Evolutionary conservation across 2,113 vertebrate genomes (phyloP).

Genomic region (Trematomus loennbergii): DNA sequence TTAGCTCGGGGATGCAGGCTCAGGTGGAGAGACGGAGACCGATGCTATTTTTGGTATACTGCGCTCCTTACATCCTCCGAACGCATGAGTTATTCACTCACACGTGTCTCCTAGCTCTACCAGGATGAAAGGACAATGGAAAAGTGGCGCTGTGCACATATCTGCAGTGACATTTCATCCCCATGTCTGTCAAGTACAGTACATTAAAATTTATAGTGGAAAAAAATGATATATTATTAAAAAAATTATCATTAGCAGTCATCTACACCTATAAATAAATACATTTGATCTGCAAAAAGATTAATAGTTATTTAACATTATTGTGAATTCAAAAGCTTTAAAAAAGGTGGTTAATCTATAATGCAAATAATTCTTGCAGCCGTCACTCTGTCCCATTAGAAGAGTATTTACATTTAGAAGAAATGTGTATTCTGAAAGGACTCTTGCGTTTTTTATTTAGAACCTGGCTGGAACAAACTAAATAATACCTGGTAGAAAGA

Average conservation of each 20-base stretch:
- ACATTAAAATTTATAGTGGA: neutral
- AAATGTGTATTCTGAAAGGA: too few species aligned
- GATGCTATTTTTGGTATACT: slow-evolving; percentile 71
- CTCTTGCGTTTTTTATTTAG: neutral
- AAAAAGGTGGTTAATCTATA: neutral
- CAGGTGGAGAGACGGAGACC: slow-evolving; percentile 68
- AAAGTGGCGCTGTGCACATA: slow-evolving; percentile 12
- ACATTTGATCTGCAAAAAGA: neutral
- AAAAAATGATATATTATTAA: neutral
- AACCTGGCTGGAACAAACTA: neutral
- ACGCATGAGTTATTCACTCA: slow-evolving; percentile 66
- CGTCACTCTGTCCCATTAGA: too few species aligned
- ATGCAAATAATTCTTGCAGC: neutral
- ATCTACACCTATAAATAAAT: too few species aligned
- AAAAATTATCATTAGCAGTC: neutral
- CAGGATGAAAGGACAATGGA: slow-evolving; percentile 46
- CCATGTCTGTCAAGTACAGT: neutral
- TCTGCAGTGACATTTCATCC: slow-evolving; percentile 8
- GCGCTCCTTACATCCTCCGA: slow-evolving; percentile 52
- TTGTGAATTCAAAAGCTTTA: too few species aligned
- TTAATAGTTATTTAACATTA: neutral
- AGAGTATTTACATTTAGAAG: too few species aligned
- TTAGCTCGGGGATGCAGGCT: slow-evolving; percentile 71
- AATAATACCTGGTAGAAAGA: neutral
- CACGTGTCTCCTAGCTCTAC: slow-evolving; percentile 30